phyloP scores from a whole-genome alignment of 2,113 vertebrate genomes.

The Microtus pennsylvanicus region DNA sequence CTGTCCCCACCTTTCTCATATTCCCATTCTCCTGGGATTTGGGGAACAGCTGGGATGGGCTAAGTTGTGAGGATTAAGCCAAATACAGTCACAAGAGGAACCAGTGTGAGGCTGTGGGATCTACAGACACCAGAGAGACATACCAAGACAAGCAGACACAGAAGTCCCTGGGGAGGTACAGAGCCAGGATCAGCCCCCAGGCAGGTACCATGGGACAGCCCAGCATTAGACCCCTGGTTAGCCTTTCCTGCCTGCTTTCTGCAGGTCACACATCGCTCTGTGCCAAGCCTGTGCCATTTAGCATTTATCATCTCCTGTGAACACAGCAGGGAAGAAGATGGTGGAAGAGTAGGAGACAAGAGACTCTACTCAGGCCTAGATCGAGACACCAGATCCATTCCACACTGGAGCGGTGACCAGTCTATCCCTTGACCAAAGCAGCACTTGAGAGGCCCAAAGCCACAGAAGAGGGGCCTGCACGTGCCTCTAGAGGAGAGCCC shows the following conservation, averaged over 20 bases:
- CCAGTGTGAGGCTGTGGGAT: background rate
- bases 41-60: conserved; percentile 67
- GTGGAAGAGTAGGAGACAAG: background rate
- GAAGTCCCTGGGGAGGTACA: background rate
- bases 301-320: background rate
- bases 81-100: conserved; percentile 63
- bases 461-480: background rate
- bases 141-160: background rate
- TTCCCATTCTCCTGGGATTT: background rate
- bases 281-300: background rate
- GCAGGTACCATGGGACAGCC: background rate
- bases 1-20: conserved; percentile 33
- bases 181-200: background rate
- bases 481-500: background rate
- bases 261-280: background rate
- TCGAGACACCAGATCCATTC: background rate
- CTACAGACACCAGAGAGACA: background rate
- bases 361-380: background rate
- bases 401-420: background rate
- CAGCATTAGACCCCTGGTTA: background rate
- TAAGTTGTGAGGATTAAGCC: conserved; percentile 63
- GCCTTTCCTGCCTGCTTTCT: background rate
- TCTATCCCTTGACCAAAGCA: background rate
- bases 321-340: background rate
- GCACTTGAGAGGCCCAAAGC: background rate